Evolutionary conservation across 2,888 invertebrate genomes (phyloP).

Genomic region (Agrochola litura): DNA sequence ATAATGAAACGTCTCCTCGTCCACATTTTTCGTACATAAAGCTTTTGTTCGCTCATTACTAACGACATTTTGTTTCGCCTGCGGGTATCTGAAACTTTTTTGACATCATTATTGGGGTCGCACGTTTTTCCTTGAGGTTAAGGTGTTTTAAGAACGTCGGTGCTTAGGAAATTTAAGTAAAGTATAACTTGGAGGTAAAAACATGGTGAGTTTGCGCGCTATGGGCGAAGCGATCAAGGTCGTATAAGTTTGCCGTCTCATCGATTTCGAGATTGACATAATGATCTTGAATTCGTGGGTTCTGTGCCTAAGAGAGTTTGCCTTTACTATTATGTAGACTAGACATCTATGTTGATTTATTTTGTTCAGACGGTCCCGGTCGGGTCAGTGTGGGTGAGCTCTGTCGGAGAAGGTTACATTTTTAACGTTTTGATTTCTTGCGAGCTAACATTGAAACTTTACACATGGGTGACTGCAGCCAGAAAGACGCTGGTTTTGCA

Average conservation of each 20-base stretch:
- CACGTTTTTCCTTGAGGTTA: slow-evolving; percentile 56
- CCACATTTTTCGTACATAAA: slow-evolving; percentile 52
- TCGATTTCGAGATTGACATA: slow-evolving; percentile 22
- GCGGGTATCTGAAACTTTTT: slow-evolving; percentile 58
- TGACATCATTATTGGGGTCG: slow-evolving; percentile 58
- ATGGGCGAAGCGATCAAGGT: slow-evolving; percentile 41
- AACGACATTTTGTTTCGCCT: slow-evolving; percentile 59
- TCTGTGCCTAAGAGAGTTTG: slow-evolving; percentile 7
- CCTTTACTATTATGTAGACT: background rate
- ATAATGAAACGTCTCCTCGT: slow-evolving; percentile 45
- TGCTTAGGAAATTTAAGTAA: slow-evolving; percentile 49
- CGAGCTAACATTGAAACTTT: background rate
- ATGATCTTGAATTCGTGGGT: slow-evolving; percentile 25
- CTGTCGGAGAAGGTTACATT: background rate
- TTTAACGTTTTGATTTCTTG: background rate
- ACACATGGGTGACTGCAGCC: background rate
- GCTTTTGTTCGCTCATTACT: slow-evolving; percentile 61
- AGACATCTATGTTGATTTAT: background rate
- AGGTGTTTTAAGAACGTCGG: slow-evolving; percentile 47
- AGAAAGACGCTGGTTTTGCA: background rate
- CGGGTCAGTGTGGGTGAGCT: background rate
- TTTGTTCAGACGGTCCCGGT: background rate
- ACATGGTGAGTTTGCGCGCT: slow-evolving; percentile 30
- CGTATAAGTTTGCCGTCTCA: slow-evolving; percentile 33
- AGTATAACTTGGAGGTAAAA: slow-evolving; percentile 51